Base-by-base conservation (phyloP, 2,113 vertebrate genomes). In the Origma solitaria region DNA sequence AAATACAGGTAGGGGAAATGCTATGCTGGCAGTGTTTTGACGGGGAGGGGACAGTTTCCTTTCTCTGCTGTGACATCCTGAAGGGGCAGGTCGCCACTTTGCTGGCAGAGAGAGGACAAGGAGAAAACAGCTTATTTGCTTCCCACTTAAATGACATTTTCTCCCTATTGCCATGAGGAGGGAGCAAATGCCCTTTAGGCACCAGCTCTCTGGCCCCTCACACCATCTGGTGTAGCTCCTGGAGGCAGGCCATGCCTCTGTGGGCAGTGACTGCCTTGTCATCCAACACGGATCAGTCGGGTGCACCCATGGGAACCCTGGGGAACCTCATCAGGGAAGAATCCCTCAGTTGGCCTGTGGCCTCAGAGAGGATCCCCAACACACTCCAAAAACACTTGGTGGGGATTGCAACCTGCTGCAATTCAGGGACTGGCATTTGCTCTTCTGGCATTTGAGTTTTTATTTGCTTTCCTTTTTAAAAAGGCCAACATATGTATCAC, bases 261-360 rank as follows among this genome's bases (percentile, higher is more conserved):
- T 65, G 40, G 12, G n/a, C 13, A 44, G 27, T 25, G 21, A 11
- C 21, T 4, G 7, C 58, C 58, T 60, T 19, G n/a, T 53, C 77
- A 49, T 20, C 23, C 4, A 10, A 17, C 37, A 38, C 0, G 3
- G 37, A 51, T 38, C 4, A 1, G 11, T 15, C 60, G 30, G 9
- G 4, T 60, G 50, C 3, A 2, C 23, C 45, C 1, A 1, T 7
- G 15, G 40, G 31, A 49, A 37, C 42, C 28, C 8, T 0, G 0
- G 7, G 24, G 30, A 57, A 13, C 31, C 13, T 70, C 37, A 35
- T 38, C 0, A 1, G 21, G 13, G 30, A 50, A 16, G 25, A 62
- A 57, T 58, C 10, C 6, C 10, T 79, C 7, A 8, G 6, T 1
- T 25, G 5, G 42, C 5, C 33, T 6, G 1, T 31, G 33, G 13